Percentiles rank a stretch among this genome's conserved stretches.
Evolutionary conservation across 2,113 vertebrate species (phyloP).

Genomic region (Scophthalmus maximus): DNA sequence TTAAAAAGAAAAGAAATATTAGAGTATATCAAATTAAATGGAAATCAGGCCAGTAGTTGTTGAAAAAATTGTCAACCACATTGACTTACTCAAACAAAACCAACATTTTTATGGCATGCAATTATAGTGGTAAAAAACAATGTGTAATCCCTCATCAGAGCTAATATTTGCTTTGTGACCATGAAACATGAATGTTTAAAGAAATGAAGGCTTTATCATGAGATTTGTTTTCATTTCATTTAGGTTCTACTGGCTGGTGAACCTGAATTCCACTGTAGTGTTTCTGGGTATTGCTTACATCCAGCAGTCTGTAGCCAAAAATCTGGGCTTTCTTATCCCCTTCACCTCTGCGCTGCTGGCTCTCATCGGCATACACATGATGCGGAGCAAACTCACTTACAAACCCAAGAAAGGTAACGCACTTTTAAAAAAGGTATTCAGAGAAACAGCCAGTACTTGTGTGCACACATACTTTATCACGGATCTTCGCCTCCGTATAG

Average conservation of each 20-base stretch:
- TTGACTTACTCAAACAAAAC: too few relatives aligned
- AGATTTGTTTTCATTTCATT: slow-evolving; percentile 19
- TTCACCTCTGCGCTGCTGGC: slow-evolving; percentile 89
- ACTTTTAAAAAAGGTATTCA: neutral
- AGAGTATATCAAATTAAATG: too few relatives aligned
- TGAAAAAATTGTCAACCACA: too few relatives aligned
- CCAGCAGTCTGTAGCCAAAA: slow-evolving; percentile 88
- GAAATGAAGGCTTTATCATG: neutral
- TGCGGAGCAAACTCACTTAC: slow-evolving; percentile 87
- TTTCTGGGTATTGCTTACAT: slow-evolving; percentile 93
- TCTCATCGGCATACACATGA: slow-evolving; percentile 89
- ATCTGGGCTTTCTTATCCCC: slow-evolving; percentile 90
- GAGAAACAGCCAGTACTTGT: neutral
- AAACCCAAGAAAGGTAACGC: slow-evolving; percentile 87
- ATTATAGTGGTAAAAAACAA: too few relatives aligned
- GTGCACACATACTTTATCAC: neutral
- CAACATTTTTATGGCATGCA: too few relatives aligned
- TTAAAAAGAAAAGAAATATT: too few relatives aligned
- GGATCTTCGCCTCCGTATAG: slow-evolving; percentile 45
- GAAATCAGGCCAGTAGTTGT: too few relatives aligned
- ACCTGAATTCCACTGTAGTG: slow-evolving; percentile 88
- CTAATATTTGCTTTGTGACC: too few relatives aligned
- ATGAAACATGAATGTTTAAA: neutral
- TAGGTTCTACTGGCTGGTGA: slow-evolving; percentile 94
- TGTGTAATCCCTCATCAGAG: too few relatives aligned